A percentile compares a stretch with the other conserved stretches of the same genome.
Conservation (phyloP, 2,888 invertebrate species). For the Magallana nippona region DNA sequence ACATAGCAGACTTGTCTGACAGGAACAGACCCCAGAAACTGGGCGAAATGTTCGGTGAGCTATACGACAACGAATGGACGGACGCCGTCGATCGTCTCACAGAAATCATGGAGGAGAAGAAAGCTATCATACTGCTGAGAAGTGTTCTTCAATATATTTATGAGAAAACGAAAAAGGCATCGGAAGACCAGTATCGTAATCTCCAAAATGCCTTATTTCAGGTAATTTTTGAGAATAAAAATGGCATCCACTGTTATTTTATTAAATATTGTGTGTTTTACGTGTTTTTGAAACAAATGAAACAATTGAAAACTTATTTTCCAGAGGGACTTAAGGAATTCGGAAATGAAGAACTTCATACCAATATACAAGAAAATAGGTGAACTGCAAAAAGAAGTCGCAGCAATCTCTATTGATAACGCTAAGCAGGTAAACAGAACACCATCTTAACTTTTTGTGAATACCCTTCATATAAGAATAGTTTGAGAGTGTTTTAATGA, state of each 20-base stretch:
- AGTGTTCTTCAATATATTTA: background rate
- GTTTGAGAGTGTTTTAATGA: background rate
- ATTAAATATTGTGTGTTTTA: too few relatives aligned
- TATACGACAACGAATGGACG: conserved; percentile 4
- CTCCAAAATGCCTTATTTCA: background rate
- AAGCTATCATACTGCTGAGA: background rate
- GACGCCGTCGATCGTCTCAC: background rate
- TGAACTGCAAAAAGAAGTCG: background rate
- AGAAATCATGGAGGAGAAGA: background rate
- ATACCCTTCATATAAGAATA: too few relatives aligned
- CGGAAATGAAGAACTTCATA: conserved; percentile 18
- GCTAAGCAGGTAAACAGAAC: background rate
- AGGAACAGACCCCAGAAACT: conserved; percentile 14
- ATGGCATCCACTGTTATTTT: too few relatives aligned
- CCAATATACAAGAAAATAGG: conserved; percentile 6
- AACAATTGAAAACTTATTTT: background rate
- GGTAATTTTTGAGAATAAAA: background rate
- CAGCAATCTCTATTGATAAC: background rate
- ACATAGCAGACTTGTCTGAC: background rate
- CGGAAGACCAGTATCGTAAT: background rate
- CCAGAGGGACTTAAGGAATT: conserved; percentile 1
- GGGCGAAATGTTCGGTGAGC: conserved; percentile 4
- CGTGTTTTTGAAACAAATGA: too few relatives aligned
- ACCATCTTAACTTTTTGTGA: too few relatives aligned
- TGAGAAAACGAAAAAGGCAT: background rate